Percentiles rank a stretch among this genome's conserved stretches.
phyloP scores from a whole-genome alignment of 2,888 invertebrate species.

The Petrolisthes manimaculis region DNA sequence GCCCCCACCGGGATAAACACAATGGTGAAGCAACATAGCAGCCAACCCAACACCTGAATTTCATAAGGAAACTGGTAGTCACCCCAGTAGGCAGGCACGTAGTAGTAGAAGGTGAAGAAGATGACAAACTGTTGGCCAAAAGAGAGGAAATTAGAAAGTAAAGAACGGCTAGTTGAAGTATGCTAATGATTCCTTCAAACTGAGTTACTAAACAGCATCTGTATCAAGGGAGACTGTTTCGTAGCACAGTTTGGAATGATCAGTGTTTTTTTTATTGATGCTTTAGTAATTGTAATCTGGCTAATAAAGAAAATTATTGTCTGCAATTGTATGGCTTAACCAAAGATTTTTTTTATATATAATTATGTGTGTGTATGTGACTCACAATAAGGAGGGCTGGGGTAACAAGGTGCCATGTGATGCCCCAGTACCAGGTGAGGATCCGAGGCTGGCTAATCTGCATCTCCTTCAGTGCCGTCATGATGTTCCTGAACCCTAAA shows the following conservation, averaged over 20 bases:
- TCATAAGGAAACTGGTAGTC: conserved; percentile 43
- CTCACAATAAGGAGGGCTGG: conserved; percentile 5
- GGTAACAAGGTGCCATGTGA: conserved; percentile 9
- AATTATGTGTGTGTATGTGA: not conserved
- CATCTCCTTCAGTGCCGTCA: conserved; percentile 10
- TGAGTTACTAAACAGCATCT: no score
- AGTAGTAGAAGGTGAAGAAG: conserved; percentile 42
- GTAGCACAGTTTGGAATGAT: no score
- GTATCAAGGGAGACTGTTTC: no score
- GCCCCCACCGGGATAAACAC: conserved; percentile 38
- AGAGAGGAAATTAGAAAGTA: no score
- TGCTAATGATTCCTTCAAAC: no score
- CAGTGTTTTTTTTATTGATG: no score
- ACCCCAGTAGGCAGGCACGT: conserved; percentile 41
- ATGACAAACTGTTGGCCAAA: no score
- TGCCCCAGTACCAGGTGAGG: conserved; percentile 6
- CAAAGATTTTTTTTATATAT: no score
- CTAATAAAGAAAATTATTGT: no score
- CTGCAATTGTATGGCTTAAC: no score
- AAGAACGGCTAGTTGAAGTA: no score
- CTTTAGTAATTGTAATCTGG: no score
- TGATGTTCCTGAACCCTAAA: conserved; percentile 5
- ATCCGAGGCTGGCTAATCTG: not conserved
- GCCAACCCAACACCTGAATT: conserved; percentile 51
- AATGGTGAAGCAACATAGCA: conserved; percentile 22